These are phyloP conservation scores for Pogoniulus pusillus DNA, from an alignment of 2,797 vertebrate genomes.

Conservation along the genomic window DNA sequence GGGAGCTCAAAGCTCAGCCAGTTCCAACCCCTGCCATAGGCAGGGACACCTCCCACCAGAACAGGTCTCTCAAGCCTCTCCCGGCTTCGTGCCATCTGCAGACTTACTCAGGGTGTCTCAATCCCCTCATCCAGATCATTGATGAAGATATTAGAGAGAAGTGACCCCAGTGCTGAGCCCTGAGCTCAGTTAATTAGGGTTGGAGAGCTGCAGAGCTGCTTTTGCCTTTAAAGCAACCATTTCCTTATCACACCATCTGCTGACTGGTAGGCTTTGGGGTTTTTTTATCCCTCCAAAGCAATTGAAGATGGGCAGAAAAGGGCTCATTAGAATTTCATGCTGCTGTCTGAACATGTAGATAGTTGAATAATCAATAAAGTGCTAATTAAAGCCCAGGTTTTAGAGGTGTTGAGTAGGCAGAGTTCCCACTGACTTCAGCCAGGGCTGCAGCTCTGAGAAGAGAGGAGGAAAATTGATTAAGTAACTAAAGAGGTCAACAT, in stretches of 20 bases:
- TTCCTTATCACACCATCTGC: not conserved
- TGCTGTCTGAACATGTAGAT: not conserved
- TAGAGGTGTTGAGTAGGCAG: not conserved
- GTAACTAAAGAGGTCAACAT: not conserved
- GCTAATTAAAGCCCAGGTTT: not conserved
- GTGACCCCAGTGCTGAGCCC: too few relatives aligned
- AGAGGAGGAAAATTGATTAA: not conserved
- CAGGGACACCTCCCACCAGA: too few relatives aligned
- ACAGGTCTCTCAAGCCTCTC: too few relatives aligned
- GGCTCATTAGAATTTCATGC: not conserved
- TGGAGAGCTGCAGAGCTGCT: not conserved
- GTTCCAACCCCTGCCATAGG: too few relatives aligned
- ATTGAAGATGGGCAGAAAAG: not conserved
- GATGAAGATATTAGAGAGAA: too few relatives aligned
- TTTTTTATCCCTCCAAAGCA: not conserved
- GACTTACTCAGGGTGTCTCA: too few relatives aligned
- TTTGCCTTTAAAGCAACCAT: not conserved
- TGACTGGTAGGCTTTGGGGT: not conserved
- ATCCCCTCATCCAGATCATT: too few relatives aligned
- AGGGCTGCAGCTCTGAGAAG: not conserved
- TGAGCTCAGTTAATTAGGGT: not conserved
- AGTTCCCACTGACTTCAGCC: not conserved
- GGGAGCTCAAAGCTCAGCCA: too few relatives aligned
- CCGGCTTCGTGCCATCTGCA: too few relatives aligned
- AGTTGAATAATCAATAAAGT: constrained; percentile 13